Base-by-base conservation (phyloP, 2,888 invertebrate species). In the Microctonus hyperodae region DNA sequence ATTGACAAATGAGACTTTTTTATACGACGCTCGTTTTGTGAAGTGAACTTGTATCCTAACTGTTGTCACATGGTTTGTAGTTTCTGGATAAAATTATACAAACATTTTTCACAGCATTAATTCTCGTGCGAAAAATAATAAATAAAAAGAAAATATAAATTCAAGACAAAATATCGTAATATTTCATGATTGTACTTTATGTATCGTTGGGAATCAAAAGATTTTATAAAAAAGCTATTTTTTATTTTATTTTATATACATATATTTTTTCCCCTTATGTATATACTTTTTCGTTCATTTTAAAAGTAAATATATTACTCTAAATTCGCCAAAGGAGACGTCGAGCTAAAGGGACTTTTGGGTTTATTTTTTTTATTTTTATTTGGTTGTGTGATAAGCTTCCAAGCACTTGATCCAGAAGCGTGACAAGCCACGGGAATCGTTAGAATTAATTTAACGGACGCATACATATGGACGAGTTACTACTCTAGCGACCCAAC, bases 381-480 rank as follows among this genome's bases (percentile, higher is more conserved):
- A 48, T 23, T 58, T 23, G n/a, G n/a, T 22, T 33, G 16, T 60
- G 33, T 60, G 25, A 25, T 48, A 58, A 40, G 3, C 13, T 40
- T 13, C 40, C 25, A 23, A 7, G n/a, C 44, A 25, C 44, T 37
- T 25, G 44, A 40, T 59, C 28, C 53, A 37, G 50, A 51, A 23
- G 61, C 31, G 35, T 50, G 33, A 48, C 31, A 35, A 37, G 44
- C 33, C 44, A 44, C 23, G 37, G 23, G 59, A 59, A 58, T 59
- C 25, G 48, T 50, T 25, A 6, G 31, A 65, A 65, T 65, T 65
- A 65, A 59, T 65, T 50, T 37, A 59, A 51, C 50, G 28, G 20
- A 51, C 50, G 20, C 59, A 53, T 53, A 37, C 59, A 59, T 51
- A 59, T 53, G 53, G 48, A 64, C 44, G 57, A 64, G 53, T 4